Evolutionary conservation across 2,797 vertebrate species (phyloP), one percentile per base, ranked within the genome.

Genomic region (Phoeniculus purpureus): DNA sequence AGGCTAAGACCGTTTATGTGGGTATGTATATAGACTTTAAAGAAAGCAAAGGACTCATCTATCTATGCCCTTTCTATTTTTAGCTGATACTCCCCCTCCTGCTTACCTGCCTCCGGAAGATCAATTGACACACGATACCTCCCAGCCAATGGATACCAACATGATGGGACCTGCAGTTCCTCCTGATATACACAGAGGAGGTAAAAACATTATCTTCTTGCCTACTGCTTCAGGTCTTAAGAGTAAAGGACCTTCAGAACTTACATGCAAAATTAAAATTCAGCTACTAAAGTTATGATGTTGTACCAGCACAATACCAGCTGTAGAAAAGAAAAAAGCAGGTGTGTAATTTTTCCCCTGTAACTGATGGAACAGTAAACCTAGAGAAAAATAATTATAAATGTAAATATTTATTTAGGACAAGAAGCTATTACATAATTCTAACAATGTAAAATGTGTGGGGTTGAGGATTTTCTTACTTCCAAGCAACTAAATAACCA

Each of bases 71-170:
- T 84, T 89, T 95, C 72, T 89, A 55, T 92, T 59, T 73, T 92
- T 92, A 98, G 97, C 98, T 96, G 99, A 99, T 97, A 99, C 99
- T 6, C 99, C 99, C 12, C 99, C 99, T 70, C 99, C 99, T 96
- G 99, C 99, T 85, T 99, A 99, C 96, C 98, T 99, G 97, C 99
- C 99, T 89, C 98, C 99, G 10, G 99, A 99, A 97, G 99, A 99
- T 97, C 98, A 98, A 93, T 98, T 99, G 98, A 98, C 98, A 94
- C 99, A 99, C 34, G 99, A 99, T 92, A 98, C 98, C 94, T 98
- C 99, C 66, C 99, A 99, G 95, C 99, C 99, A 43, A 99, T 99
- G 99, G 99, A 99, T 95, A 98, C 97, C 73, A 99, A 98, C 94
- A 98, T 99, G 96, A 97, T 99, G 98, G 98, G 96, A 37, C 99